These are phyloP conservation scores for Myotis davidii DNA, from an alignment of 2,113 vertebrate genomes.

Conservation along the genomic window DNA sequence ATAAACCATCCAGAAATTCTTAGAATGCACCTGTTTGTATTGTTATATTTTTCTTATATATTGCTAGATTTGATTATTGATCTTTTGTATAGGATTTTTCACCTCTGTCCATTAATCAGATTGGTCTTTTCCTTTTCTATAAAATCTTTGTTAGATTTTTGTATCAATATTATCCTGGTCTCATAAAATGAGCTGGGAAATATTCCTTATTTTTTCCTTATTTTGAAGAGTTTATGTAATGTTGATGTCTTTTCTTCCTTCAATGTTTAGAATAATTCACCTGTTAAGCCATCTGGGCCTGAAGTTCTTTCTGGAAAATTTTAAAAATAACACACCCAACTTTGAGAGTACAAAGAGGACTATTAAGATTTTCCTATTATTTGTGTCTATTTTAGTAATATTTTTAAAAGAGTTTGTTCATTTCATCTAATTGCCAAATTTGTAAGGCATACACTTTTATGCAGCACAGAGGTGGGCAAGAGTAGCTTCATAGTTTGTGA, in stretches of 20 bases:
- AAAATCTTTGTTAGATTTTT: slow-evolving; percentile 44
- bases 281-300: slow-evolving; percentile 25
- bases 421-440: slow-evolving; percentile 17
- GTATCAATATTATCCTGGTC: neutral
- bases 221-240: slow-evolving; percentile 55
- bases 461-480: too few species aligned
- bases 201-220: neutral
- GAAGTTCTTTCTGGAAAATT: neutral
- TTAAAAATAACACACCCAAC: neutral
- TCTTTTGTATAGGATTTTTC: neutral
- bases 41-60: neutral
- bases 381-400: neutral
- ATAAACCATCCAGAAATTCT: neutral
- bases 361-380: slow-evolving; percentile 1
- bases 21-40: neutral
- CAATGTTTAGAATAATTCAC: slow-evolving; percentile 52
- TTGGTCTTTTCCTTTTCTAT: neutral
- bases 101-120: neutral
- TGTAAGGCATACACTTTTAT: neutral
- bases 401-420: neutral
- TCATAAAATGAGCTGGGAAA: neutral
- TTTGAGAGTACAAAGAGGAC: neutral
- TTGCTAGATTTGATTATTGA: neutral
- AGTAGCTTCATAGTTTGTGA: too few species aligned
- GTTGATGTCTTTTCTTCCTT: neutral